phyloP scores from a whole-genome alignment of 1,140 invertebrate species.

The Homalodisca vitripennis region DNA sequence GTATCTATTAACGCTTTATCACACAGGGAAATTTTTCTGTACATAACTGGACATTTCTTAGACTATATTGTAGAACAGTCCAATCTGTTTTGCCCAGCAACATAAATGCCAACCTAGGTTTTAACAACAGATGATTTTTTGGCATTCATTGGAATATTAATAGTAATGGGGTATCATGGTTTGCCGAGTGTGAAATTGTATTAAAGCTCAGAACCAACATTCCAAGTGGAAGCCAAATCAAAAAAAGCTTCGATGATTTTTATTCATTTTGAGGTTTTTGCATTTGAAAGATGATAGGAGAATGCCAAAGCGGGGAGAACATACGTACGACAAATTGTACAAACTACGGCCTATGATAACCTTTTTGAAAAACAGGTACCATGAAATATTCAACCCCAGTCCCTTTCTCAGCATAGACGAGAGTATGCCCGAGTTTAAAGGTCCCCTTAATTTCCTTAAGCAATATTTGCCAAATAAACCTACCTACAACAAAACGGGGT shows the following conservation, averaged over 20 bases:
- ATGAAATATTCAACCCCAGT: slow-evolving; percentile 8
- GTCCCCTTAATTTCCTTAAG: slow-evolving; percentile 35
- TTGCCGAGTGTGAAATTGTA: not conserved
- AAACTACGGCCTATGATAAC: slow-evolving; percentile 37
- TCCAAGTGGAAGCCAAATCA: not conserved
- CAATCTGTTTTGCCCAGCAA: not conserved
- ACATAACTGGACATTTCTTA: too few relatives aligned
- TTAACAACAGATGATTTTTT: not conserved
- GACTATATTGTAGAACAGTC: not conserved
- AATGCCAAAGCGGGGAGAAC: slow-evolving; percentile 27
- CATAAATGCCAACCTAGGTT: not conserved
- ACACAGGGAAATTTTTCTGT: too few relatives aligned
- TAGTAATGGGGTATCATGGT: not conserved
- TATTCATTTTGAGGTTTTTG: not conserved
- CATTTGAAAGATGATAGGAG: slow-evolving; percentile 20
- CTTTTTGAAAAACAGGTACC: slow-evolving; percentile 14
- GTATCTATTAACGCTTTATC: not conserved
- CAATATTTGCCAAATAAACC: slow-evolving; percentile 41
- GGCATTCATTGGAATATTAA: not conserved
- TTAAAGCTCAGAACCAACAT: not conserved
- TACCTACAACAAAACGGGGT: slow-evolving; percentile 42
- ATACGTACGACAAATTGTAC: slow-evolving; percentile 35
- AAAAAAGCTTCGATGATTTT: not conserved
- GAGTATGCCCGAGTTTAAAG: slow-evolving; percentile 44
- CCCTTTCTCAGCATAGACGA: slow-evolving; percentile 39